Evolutionary conservation across 2,888 invertebrate species (phyloP), one percentile per base, ranked within the genome.

Genomic region (Timema podura): DNA sequence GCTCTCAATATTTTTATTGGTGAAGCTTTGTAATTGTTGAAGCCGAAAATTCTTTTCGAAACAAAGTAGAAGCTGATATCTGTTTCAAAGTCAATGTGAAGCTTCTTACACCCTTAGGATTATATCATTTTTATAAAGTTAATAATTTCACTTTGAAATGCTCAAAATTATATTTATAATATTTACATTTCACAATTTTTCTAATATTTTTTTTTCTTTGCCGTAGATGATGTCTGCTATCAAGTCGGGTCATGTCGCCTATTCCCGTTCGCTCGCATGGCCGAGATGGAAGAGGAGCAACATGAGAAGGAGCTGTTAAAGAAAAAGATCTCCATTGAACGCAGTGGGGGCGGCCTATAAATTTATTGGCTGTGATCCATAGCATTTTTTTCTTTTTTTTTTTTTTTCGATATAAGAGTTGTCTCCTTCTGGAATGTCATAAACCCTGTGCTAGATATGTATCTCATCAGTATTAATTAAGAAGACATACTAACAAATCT

Each of bases 171-270:
- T 11, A 11, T 45, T 45, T 8, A 44, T 48, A 68, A 30, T 54
- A 64, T 67, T 70, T 48, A 67, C 67, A 46, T 64, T 44, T 51
- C 57, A 65, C n/a, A n/a, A n/a, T n/a, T n/a, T n/a, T n/a, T n/a
- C n/a, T n/a, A n/a, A n/a, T 57, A 66, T 70, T 69, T 61, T 72
- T 30, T 47, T 65, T 65, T 72, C 67, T 76, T 77, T 78, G 74
- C 79, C 77, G 51, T 81, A 98, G 98, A 92, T 99, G 91, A 99
- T 98, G 96, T 96, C 96, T 13, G 97, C 98, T 9, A 91, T 99
- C 76, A 98, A 98, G 82, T 93, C 95, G 0, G 99, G 99, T 10
- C 92, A 94, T 79, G 92, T 99, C 74, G 91, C 96, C 3, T 95
- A 96, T 81, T 98, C 96, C 15, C 98, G 72, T 96, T 99, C 82